Evolutionary conservation across 1,140 invertebrate species (phyloP), one percentile per base, ranked within the genome.

Genomic region (Megalonaias nervosa): DNA sequence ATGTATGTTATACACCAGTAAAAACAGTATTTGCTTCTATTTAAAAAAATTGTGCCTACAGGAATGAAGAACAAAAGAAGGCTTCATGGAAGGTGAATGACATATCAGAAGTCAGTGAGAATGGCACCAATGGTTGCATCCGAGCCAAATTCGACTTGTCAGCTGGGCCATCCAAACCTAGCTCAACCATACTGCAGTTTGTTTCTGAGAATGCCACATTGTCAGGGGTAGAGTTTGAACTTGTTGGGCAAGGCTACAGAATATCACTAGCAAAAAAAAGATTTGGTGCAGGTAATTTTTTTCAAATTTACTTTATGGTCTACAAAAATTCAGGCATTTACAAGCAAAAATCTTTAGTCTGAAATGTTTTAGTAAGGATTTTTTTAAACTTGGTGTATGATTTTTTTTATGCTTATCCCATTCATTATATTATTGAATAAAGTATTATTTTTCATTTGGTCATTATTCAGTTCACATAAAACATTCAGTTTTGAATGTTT

Each of bases 131-230:
- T 23, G 97, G 97, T 1, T 97, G 96, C 16, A 92, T 99, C 64
- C 93, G 96, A 76, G 97, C 97, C 21, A 94, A 97, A 60, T 95
- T 98, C 82, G 96, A 98, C 84, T 89, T 98, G 6, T 93, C 92
- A 69, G 81, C 82, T 57, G 96, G 96, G 0, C 96, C 96, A 0
- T 95, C 95, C 19, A 93, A 93, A 65, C 95, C 96, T 74, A 93
- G 94, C 56, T 96, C 96, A 11, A 94, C 98, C 80, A 95, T 95
- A 26, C 94, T 96, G 23, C 96, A 98, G 90, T 99, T 99, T 90
- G 96, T 97, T 89, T 98, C 96, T 90, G 97, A 98, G 91, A 97
- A 97, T 65, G 96, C 97, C 56, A 98, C 97, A 1, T 91, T 99
- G 15, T 98, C 97, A 26, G 97, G 97, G 57, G 94, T 97, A 70